Conservation (phyloP, 2,797 vertebrate species). For the Phrynocephalus forsythii region DNA sequence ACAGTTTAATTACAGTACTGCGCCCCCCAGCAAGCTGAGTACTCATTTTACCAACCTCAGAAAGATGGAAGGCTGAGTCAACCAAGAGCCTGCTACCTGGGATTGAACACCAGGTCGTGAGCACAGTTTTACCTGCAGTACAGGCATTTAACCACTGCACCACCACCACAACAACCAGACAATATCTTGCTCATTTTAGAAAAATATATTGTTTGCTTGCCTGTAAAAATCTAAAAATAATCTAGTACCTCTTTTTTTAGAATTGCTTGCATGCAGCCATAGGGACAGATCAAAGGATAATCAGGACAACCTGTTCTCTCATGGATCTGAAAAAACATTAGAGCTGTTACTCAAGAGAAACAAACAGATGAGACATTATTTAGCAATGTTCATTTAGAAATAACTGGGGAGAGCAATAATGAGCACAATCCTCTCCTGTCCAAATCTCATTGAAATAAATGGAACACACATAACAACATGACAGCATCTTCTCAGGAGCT, state of each 20-base stretch:
- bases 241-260: slow-evolving; percentile 84
- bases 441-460: neutral
- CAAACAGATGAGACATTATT: neutral
- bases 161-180: too few species aligned
- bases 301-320: slow-evolving; percentile 82
- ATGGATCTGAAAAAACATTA: slow-evolving; percentile 80
- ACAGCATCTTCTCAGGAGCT: neutral
- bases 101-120: too few species aligned
- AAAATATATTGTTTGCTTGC: neutral
- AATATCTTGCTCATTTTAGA: slow-evolving; percentile 7
- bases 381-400: neutral
- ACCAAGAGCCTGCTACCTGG: too few species aligned
- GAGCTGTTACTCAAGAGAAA: neutral
- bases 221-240: slow-evolving; percentile 18
- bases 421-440: neutral
- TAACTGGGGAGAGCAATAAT: neutral
- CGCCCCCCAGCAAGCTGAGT: too few species aligned
- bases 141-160: too few species aligned
- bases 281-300: slow-evolving; percentile 85
- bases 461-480: neutral
- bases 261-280: slow-evolving; percentile 83
- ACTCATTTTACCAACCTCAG: too few species aligned
- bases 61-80: too few species aligned
- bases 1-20: too few species aligned
- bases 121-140: too few species aligned